These are phyloP conservation scores for Leptoteleia sp. DNA, from an alignment of 1,140 invertebrate species.

Conservation along the genomic window DNA sequence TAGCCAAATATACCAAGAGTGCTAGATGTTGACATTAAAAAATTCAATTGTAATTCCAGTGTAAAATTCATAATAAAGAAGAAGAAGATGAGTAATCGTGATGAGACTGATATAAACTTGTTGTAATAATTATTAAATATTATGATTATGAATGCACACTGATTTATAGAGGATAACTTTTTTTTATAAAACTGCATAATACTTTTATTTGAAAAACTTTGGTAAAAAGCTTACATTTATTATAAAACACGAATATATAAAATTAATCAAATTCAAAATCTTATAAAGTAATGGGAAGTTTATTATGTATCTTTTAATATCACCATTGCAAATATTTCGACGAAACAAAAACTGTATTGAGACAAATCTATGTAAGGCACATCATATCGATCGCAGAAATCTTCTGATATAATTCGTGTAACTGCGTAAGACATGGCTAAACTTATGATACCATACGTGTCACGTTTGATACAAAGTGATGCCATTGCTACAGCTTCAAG, in stretches of 20 bases:
- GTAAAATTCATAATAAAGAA: too few relatives aligned
- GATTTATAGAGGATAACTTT: too few relatives aligned
- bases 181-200: too few relatives aligned
- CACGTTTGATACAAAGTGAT: slow-evolving; percentile 69
- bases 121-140: too few relatives aligned
- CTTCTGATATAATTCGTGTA: slow-evolving; percentile 74
- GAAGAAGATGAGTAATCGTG: too few relatives aligned
- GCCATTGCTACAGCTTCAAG: slow-evolving; percentile 71
- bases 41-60: too few relatives aligned
- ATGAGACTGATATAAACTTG: too few relatives aligned
- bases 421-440: slow-evolving; percentile 74
- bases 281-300: slow-evolving; percentile 32
- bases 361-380: slow-evolving; percentile 76
- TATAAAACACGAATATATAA: slow-evolving; percentile 16
- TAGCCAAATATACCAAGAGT: too few relatives aligned
- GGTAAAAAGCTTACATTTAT: too few relatives aligned
- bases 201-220: too few relatives aligned
- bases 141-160: too few relatives aligned
- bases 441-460: slow-evolving; percentile 73
- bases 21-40: too few relatives aligned
- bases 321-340: slow-evolving; percentile 74
- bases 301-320: slow-evolving; percentile 74
- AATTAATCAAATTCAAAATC: slow-evolving; percentile 11
- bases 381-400: slow-evolving; percentile 77
- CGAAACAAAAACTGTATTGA: slow-evolving; percentile 77